These are phyloP conservation scores for Sarcophaga bullata DNA, from an alignment of 1,140 invertebrate genomes.

Conservation along the genomic window DNA sequence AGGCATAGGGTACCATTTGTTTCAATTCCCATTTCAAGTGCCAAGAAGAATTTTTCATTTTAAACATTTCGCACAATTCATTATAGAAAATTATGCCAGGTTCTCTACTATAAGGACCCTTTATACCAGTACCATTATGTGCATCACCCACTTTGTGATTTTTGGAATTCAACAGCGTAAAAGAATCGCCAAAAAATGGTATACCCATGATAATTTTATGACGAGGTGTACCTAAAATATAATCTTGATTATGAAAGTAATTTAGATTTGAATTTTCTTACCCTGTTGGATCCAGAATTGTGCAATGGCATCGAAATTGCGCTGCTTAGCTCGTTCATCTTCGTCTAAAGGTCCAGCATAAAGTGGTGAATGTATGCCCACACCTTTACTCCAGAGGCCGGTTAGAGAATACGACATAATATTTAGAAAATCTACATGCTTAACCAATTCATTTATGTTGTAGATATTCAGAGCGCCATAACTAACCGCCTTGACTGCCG, in stretches of 20 bases:
- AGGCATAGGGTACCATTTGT: constrained; percentile 64
- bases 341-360: constrained; percentile 66
- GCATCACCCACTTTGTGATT: constrained; percentile 69
- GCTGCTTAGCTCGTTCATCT: constrained; percentile 67
- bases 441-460: constrained; percentile 67
- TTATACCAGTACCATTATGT: constrained; percentile 67
- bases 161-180: constrained; percentile 68
- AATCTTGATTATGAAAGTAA: neutral
- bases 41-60: constrained; percentile 53
- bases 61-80: constrained; percentile 69
- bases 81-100: constrained; percentile 80
- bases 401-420: constrained; percentile 81
- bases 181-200: constrained; percentile 76
- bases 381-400: constrained; percentile 71
- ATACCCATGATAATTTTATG: constrained; percentile 77
- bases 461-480: constrained; percentile 70
- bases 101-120: constrained; percentile 77
- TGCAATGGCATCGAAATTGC: constrained; percentile 67
- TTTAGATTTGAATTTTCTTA: constrained; percentile 45
- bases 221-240: constrained; percentile 67
- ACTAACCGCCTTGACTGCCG: constrained; percentile 72
- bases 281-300: constrained; percentile 72
- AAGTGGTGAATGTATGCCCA: constrained; percentile 73
- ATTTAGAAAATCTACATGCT: constrained; percentile 72
- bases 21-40: constrained; percentile 49